Conservation (phyloP, 2,888 invertebrate species). For the Rhamphomyia laevipes region DNA sequence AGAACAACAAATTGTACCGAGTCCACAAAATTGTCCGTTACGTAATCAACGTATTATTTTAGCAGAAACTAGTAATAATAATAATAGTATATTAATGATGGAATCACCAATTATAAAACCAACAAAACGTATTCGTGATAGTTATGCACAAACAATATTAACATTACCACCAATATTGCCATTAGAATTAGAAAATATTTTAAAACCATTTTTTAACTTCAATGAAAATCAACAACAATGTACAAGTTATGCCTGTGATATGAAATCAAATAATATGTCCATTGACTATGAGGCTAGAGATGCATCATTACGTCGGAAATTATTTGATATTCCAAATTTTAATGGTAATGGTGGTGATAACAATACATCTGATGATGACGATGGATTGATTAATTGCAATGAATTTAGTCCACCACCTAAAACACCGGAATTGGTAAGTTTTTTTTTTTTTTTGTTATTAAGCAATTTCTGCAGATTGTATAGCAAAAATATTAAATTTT, state of each 20-base stretch:
- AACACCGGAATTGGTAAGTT: conserved; percentile 10
- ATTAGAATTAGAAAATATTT: conserved; percentile 41
- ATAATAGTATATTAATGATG: conserved; percentile 16
- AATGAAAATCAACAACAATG: conserved; percentile 26
- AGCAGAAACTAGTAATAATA: conserved; percentile 19
- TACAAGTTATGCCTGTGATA: conserved; percentile 10
- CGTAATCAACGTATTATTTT: conserved; percentile 31
- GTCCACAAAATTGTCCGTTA: conserved; percentile 33
- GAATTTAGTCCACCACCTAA: conserved; percentile 18
- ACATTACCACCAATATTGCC: conserved; percentile 47
- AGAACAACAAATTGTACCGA: conserved; percentile 35
- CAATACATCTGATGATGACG: conserved; percentile 10
- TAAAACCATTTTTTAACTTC: conserved; percentile 47
- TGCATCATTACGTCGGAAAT: conserved; percentile 32
- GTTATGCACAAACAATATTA: conserved; percentile 46
- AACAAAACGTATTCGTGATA: conserved; percentile 28
- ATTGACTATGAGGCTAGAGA: conserved; percentile 24
- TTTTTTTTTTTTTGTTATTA: background rate
- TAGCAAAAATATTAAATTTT: conserved; percentile 21
- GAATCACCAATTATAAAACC: conserved; percentile 20
- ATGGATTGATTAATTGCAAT: conserved; percentile 4
- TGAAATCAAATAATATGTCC: background rate
- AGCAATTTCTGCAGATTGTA: conserved; percentile 4
- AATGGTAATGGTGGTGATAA: conserved; percentile 19
- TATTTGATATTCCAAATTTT: conserved; percentile 30